Conservation (phyloP, 2,888 invertebrate species). For the Pseudococcus jackbeardsleyi region DNA sequence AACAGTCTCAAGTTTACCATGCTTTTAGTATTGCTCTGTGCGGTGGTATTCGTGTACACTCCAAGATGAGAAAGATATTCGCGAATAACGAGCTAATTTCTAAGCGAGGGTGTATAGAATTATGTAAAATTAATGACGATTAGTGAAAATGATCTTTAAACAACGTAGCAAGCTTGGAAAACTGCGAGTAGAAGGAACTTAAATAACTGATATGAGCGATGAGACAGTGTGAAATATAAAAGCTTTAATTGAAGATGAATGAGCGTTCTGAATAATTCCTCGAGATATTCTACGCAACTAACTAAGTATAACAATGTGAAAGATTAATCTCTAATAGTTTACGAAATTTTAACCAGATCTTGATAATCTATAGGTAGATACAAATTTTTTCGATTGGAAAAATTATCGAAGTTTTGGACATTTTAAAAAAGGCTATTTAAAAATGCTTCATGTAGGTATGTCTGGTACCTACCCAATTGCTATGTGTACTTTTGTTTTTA, state of each 20-base stretch:
- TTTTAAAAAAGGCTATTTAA: not conserved
- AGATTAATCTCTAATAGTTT: constrained; percentile 17
- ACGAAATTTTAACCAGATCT: not conserved
- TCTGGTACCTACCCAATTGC: no score
- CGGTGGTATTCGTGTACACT: no score
- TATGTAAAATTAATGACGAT: constrained; percentile 33
- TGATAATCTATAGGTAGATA: not conserved
- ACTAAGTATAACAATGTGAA: not conserved
- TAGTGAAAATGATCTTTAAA: constrained; percentile 16
- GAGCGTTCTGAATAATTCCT: constrained; percentile 18
- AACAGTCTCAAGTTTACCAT: no score
- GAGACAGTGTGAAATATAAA: constrained; percentile 24
- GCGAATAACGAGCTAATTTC: not conserved
- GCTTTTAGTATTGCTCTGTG: no score
- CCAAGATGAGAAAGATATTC: not conserved
- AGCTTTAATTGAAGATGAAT: constrained; percentile 20
- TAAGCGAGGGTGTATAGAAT: not conserved
- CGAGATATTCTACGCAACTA: not conserved
- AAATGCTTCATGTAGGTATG: no score
- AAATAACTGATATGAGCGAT: constrained; percentile 15
- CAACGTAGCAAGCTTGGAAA: not conserved
- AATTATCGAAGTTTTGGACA: not conserved
- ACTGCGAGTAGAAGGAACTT: not conserved
- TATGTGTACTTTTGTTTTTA: no score
- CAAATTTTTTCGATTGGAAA: not conserved